Conservation (phyloP, 2,113 vertebrate genomes). For the Ascaphus truei region DNA sequence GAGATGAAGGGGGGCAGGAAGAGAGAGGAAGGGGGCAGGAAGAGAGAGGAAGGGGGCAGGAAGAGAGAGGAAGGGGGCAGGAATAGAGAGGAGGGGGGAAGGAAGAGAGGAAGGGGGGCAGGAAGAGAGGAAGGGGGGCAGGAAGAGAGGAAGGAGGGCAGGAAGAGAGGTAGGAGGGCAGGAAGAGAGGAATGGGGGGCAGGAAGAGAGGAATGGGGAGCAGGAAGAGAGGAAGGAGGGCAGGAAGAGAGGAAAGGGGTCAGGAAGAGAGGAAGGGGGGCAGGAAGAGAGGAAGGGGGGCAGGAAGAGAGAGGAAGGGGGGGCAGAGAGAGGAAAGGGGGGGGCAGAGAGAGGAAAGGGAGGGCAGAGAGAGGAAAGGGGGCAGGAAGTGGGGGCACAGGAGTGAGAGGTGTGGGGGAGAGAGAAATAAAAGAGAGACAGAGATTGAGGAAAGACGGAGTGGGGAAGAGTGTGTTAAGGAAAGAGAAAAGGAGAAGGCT, state of each 20-base stretch:
- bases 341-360: not conserved
- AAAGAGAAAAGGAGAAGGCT: no score
- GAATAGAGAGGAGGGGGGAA: not conserved
- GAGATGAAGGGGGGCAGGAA: not conserved
- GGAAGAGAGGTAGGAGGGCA: not conserved
- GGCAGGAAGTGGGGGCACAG: not conserved
- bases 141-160: not conserved
- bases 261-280: not conserved
- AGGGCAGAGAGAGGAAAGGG: not conserved
- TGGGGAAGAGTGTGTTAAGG: not conserved
- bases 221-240: not conserved
- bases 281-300: not conserved
- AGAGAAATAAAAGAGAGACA: not conserved
- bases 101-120: not conserved
- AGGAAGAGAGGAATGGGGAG: not conserved
- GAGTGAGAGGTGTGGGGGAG: not conserved
- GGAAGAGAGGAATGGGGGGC: not conserved
- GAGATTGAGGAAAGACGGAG: not conserved
- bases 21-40: not conserved
- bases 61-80: not conserved
- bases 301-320: not conserved
- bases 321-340: not conserved
- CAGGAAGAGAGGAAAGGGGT: not conserved
- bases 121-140: not conserved
- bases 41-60: not conserved